Base-by-base conservation (phyloP, 2,797 vertebrate genomes). In the Knipowitschia caucasica region DNA sequence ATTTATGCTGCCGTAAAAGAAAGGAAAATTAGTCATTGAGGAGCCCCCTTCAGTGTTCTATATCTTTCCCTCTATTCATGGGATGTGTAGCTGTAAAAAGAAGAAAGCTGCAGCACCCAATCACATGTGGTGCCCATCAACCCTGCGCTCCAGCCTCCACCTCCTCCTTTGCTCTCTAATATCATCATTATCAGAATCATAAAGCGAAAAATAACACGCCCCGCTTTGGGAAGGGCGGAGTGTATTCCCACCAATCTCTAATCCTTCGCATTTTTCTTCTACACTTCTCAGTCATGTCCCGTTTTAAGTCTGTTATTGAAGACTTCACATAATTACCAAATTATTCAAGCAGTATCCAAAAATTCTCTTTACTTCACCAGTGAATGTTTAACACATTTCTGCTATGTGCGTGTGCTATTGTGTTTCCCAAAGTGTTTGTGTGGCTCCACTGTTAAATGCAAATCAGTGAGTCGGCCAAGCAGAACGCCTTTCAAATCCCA, bases 1-100 rank as follows among this genome's bases (percentile, higher is more conserved):
- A 92, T 91, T 91, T 90, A 91, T 91, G 88, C 89, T 75, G 86
- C 88, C 81, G 84, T 91, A 88, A 90, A 90, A 89, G 85, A 90
- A 86, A 86, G 84, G 80, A 89, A 87, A 89, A 89, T 89, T 85
- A 89, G 86, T 89, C 87, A 84, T 85, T 89, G 87, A 90, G 70
- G 75, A 80, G 61, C 56, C 73, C 77, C 71, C 62, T 62, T 57
- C 61, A 57, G 62, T 77, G 80, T 75, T 75, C 74, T 75, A 70
- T 81, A 67, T 77, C 75, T 75, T 69, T 73, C 62, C 53, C 70
- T 71, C 62, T 75, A 71, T 77, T 58, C 57, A 54, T 38, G 43
- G 55, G 31, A 78, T 75, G 75, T 75, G 73, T 67, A 62, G 78
- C 69, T 54, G 67, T 81, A 67, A 80, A 82, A 78, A 63, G 50